Evolutionary conservation across 2,888 invertebrate genomes (phyloP).

Genomic region (Pammene aurita): DNA sequence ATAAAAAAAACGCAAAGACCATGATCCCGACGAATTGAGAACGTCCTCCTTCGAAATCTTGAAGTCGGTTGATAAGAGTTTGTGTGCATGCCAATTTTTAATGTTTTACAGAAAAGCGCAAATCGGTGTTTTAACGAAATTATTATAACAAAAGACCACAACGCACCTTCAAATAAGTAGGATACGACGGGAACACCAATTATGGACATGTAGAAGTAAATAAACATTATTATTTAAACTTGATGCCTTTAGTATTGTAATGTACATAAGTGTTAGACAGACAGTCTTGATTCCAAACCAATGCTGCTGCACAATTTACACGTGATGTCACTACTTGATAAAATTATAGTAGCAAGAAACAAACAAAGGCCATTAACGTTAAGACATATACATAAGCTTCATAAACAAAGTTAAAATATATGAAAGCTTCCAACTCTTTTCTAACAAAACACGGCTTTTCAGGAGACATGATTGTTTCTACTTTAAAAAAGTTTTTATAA

Average conservation of each 20-base stretch:
- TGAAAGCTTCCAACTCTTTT: conserved; percentile 14
- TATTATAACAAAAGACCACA: neutral
- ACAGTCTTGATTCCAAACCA: neutral
- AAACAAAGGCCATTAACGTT: conserved; percentile 1
- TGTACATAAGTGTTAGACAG: too few relatives aligned
- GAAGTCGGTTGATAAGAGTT: too few relatives aligned
- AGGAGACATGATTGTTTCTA: conserved; percentile 3
- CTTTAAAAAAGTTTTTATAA: conserved; percentile 6
- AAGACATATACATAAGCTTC: conserved; percentile 1
- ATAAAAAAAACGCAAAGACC: too few relatives aligned
- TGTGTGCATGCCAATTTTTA: too few relatives aligned
- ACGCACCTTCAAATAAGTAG: neutral
- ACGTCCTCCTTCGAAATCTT: too few relatives aligned
- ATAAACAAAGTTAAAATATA: conserved; percentile 16
- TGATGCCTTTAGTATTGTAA: too few relatives aligned
- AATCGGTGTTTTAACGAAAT: too few relatives aligned
- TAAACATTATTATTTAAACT: neutral
- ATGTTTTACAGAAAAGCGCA: too few relatives aligned
- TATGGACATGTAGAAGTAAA: conserved; percentile 8
- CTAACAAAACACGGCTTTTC: neutral
- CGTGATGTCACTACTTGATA: neutral
- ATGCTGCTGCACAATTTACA: neutral
- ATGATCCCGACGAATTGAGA: too few relatives aligned
- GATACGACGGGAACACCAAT: conserved; percentile 6
- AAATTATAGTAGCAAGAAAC: conserved; percentile 9